Evolutionary conservation across 2,113 vertebrate species (phyloP), one percentile per base, ranked within the genome.

Genomic region (Bambusicola thoracicus): DNA sequence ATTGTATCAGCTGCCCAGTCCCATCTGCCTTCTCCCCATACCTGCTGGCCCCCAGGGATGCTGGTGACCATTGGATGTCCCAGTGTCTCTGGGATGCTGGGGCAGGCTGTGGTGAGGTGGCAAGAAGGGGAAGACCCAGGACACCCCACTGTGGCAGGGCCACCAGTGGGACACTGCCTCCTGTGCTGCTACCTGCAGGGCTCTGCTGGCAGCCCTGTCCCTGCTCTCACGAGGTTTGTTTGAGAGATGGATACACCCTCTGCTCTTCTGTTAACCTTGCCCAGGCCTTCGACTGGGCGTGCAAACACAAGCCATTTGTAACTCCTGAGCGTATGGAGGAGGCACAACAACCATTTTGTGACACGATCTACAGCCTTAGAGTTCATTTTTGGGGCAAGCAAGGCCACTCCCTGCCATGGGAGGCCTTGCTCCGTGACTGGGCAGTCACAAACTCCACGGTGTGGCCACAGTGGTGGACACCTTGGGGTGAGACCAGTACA

Each of bases 371-470:
- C 34, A 90, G 22, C 68, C 63, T 62, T 13, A 13, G 27, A 29
- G 49, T 27, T 16, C 2, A 1, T 81, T 92, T 86, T 34, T 40
- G 66, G 58, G 58, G 44, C 22, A 76, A 94, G 40, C 4, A 10
- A 88, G n/a, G 20, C 18, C 53, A 32, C 0, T 0, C 19, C 44
- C 0, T 0, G 38, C 55, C 4, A 2, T 6, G 20, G 59, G 21
- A 90, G 63, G 74, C 41, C 32, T 72, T 46, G 38, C 43, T 86
- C 41, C 21, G 24, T 38, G 1, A 0, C 24, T 41, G 36, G 25
- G 8, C 3, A 2, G 59, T 72, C 11, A 4, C 19, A 17, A 63
- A 24, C 62, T 61, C 21, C 18, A 13, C 32, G 25, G 17, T 53
- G 9, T 19, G 62, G 19, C 24, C 38, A 16, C 29, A 0, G 2